Evolutionary conservation across 2,888 invertebrate species (phyloP), one percentile per base, ranked within the genome.

Genomic region (Deilephila elpenor): DNA sequence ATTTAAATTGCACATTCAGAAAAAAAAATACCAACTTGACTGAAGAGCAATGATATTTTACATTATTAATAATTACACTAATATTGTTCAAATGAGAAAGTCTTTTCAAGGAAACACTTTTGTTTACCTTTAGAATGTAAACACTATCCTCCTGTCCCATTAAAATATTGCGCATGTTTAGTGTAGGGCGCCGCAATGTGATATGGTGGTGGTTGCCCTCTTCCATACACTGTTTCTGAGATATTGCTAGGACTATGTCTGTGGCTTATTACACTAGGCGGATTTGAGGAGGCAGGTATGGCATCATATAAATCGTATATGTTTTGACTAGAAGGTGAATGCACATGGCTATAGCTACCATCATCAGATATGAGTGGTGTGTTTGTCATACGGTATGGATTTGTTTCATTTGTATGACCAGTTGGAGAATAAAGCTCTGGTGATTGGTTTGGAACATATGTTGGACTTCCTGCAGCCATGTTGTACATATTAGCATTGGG

Each of bases 151-250:
- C 94, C 94, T 70, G 93, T 92, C 71, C 94, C 94, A 84, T 95
- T 95, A 82, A 96, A 96, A 84, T 95, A 96, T 85, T 96, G 96
- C 78, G 97, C 97, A 84, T 97, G 97, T 94, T 97, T 97, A 19
- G 98, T 97, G 85, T 96, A 97, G 4, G 96, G 97, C 34, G 97
- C 97, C 44, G 97, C 98, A 84, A 98, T 97, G 83, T 98, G 97
- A 91, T 98, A 98, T 0, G 98, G 98, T 1, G 98, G 98, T 20
- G 98, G 98, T 83, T 96, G 94, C 67, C 91, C 91, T 76, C 95
- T 86, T 60, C 86, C 85, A 76, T 93, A 93, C 71, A 89, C 86
- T 72, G 91, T 86, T 78, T 93, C 91, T 51, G 93, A 86, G 79
- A 88, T 78, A 71, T 89, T 90, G 80, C 88, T 91, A 53, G 93